Conservation (phyloP, 2,888 invertebrate species). For the Drosophila anomalata region DNA sequence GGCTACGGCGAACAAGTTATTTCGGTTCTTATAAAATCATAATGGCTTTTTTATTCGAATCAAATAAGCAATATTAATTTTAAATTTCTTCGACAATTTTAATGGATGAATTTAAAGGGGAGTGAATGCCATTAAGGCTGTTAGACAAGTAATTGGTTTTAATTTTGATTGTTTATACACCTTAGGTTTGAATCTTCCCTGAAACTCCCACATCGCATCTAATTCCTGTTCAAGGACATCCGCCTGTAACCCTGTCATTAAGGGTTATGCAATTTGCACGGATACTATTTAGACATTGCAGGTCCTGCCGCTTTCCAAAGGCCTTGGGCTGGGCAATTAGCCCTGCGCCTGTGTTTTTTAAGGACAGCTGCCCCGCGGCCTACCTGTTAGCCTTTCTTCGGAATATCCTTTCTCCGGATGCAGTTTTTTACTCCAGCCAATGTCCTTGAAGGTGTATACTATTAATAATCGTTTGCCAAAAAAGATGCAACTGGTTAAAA, state of each 20-base stretch:
- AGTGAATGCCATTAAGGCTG: neutral
- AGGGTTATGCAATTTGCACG: slow-evolving; percentile 63
- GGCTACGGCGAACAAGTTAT: slow-evolving; percentile 19
- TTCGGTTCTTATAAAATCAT: slow-evolving; percentile 10
- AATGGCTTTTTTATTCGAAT: slow-evolving; percentile 21
- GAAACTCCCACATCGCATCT: neutral
- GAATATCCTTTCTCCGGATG: slow-evolving; percentile 59
- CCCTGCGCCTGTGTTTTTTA: slow-evolving; percentile 58
- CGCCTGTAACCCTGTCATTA: slow-evolving; percentile 30
- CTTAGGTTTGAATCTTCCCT: neutral
- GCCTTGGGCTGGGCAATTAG: slow-evolving; percentile 66
- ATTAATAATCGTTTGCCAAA: slow-evolving; percentile 33
- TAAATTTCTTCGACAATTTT: neutral
- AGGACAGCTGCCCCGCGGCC: slow-evolving; percentile 41
- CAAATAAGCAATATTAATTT: slow-evolving; percentile 17
- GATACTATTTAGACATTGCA: slow-evolving; percentile 42
- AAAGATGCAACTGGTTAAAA: slow-evolving; percentile 47
- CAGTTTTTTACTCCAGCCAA: slow-evolving; percentile 33
- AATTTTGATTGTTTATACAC: neutral
- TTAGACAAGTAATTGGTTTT: no score
- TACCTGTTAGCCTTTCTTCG: slow-evolving; percentile 62
- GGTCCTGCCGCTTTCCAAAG: slow-evolving; percentile 54
- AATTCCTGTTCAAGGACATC: slow-evolving; percentile 33
- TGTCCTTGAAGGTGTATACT: slow-evolving; percentile 52
- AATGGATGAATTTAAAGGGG: neutral